These are phyloP conservation scores for Ochotona princeps DNA, from an alignment of 2,113 vertebrate genomes.

Conservation along the genomic window DNA sequence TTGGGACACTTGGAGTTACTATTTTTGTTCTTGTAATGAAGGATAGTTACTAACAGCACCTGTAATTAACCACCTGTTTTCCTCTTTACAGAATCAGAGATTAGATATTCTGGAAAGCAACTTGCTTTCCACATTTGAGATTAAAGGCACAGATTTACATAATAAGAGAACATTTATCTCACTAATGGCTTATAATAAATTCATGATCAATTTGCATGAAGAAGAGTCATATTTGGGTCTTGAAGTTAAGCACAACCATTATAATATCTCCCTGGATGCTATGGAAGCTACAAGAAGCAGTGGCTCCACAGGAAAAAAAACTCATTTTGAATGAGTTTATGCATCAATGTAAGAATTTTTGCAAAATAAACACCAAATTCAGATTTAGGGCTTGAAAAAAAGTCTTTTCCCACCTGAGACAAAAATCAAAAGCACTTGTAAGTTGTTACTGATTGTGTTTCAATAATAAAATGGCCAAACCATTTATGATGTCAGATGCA, in stretches of 20 bases:
- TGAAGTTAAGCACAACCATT: constrained; percentile 64
- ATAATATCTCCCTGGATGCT: constrained; percentile 39
- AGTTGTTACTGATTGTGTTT: not conserved
- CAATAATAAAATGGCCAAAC: not conserved
- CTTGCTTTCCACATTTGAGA: constrained; percentile 68
- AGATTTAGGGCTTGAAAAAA: constrained; percentile 52
- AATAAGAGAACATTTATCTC: constrained; percentile 77
- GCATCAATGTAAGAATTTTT: constrained; percentile 24
- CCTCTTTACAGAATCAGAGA: constrained; percentile 70
- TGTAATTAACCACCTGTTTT: constrained; percentile 77
- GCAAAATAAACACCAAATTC: constrained; percentile 30
- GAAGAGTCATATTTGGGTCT: constrained; percentile 54
- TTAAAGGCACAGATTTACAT: constrained; percentile 79
- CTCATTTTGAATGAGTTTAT: constrained; percentile 38
- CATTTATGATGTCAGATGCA: not conserved
- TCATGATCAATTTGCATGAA: constrained; percentile 71
- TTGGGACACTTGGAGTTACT: constrained; percentile 39
- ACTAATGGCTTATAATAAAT: constrained; percentile 79
- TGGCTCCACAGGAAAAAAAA: not conserved
- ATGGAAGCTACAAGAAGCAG: not conserved
- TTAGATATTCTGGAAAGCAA: constrained; percentile 75
- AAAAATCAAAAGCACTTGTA: constrained; percentile 37
- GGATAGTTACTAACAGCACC: constrained; percentile 51
- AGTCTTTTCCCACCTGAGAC: constrained; percentile 9
- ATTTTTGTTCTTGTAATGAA: constrained; percentile 56